These are phyloP conservation scores for Fragum sueziense DNA, from an alignment of 2,888 invertebrate genomes.

Conservation along the genomic window DNA sequence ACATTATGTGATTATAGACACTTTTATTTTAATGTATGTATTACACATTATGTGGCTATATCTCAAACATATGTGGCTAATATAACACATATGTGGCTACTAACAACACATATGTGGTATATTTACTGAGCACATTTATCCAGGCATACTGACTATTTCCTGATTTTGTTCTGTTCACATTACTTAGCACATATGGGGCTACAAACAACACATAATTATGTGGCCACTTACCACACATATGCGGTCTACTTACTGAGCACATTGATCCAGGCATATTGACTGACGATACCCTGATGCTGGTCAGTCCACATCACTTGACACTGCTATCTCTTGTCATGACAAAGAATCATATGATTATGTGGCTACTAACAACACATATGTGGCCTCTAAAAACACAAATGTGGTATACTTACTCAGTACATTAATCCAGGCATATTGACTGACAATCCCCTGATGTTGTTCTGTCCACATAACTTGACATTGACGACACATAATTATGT, in stretches of 20 bases:
- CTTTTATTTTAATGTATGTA: too few relatives aligned
- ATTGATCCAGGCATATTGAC: constrained; percentile 88
- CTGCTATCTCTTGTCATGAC: constrained; percentile 96
- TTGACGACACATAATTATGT: constrained; percentile 83
- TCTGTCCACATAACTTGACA: constrained; percentile 93
- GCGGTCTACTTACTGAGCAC: constrained; percentile 54
- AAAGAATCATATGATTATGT: too few relatives aligned
- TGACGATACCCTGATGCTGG: constrained; percentile 89
- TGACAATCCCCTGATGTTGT: constrained; percentile 89
- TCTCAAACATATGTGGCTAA: too few relatives aligned
- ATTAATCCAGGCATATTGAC: constrained; percentile 88
- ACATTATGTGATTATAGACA: too few relatives aligned
- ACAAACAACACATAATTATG: too few relatives aligned
- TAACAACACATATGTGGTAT: too few relatives aligned
- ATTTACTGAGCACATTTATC: constrained; percentile 50
- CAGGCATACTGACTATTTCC: constrained; percentile 93
- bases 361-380: too few relatives aligned
- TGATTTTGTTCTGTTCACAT: constrained; percentile 87
- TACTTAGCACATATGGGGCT: constrained; percentile 98
- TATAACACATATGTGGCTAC: too few relatives aligned
- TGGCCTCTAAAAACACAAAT: too few relatives aligned
- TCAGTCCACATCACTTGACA: constrained; percentile 93
- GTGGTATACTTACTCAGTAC: constrained; percentile 52
- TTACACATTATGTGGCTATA: too few relatives aligned
- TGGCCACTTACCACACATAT: too few relatives aligned